Evolutionary conservation across 2,113 vertebrate genomes (phyloP).

Genomic region (Strix aluco): DNA sequence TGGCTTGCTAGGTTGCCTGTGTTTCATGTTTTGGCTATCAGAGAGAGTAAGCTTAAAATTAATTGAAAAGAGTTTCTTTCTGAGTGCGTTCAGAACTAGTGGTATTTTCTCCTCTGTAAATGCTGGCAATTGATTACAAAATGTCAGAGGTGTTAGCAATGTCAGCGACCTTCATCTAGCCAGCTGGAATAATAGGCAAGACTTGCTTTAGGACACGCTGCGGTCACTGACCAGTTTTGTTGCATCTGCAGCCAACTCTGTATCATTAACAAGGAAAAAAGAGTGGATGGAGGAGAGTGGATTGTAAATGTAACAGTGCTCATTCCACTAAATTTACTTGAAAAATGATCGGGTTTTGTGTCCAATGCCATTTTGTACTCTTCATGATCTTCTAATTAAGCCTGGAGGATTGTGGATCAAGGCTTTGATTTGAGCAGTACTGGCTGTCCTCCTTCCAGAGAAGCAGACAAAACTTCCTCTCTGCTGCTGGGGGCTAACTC

Average conservation of each 20-base stretch:
- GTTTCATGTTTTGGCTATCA: slow-evolving; percentile 29
- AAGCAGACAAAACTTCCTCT: background rate
- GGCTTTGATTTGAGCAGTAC: background rate
- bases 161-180: slow-evolving; percentile 33
- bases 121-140: slow-evolving; percentile 50
- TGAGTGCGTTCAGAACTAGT: background rate
- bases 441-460: background rate
- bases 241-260: slow-evolving; percentile 21
- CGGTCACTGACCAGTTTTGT: slow-evolving; percentile 9
- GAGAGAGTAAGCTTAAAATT: slow-evolving; percentile 3
- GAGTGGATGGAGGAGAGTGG: background rate
- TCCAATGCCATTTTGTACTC: background rate
- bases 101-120: background rate
- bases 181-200: slow-evolving; percentile 29
- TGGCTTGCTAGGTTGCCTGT: slow-evolving; percentile 23
- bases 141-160: slow-evolving; percentile 42
- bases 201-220: slow-evolving; percentile 21
- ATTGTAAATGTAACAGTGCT: background rate
- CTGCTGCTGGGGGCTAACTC: background rate
- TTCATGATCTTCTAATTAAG: slow-evolving; percentile 15
- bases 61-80: slow-evolving; percentile 24
- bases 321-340: background rate
- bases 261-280: slow-evolving; percentile 7
- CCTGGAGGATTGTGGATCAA: background rate
- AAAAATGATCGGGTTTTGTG: background rate